Evolutionary conservation across 2,888 invertebrate species (phyloP), one percentile per base, ranked within the genome.

Genomic region (Agrochola circellaris): DNA sequence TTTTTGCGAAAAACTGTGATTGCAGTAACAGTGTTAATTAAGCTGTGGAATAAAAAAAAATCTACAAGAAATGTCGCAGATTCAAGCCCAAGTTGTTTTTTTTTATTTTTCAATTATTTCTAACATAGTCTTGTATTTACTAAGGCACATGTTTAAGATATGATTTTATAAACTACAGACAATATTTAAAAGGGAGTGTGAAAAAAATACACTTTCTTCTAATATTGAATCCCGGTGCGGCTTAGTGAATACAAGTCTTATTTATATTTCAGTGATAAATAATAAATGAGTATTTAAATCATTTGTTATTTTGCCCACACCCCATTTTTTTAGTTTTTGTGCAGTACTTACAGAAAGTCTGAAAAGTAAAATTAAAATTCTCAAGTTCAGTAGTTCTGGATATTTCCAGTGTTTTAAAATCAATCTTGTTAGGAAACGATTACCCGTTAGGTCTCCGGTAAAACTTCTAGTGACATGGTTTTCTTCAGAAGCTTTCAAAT

Each of bases 401-500:
- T 70, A 26, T 61, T 58, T 58, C 82, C 77, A 73, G 71, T 68
- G 54, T 61, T 75, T 75, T 84, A 82, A 71, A 84, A 34, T 77
- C 80, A 78, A 83, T 80, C 77, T 87, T 62, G 51, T 67, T 80
- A 85, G 74, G 86, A 61, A 74, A 75, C 74, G 64, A 75, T 80
- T 83, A 72, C 77, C 66, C 73, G 77, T 62, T 79, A 85, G 84
- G 75, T 70, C 67, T 82, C 79, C 61, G 85, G 79, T 80, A 67
- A 71, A 91, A 91, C 91, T 90, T 85, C 89, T 90, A 88, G 84
- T 90, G 77, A 92, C 91, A 89, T 93, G 86, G 93, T 93, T 91
- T 93, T 94, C 94, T 94, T 94, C 94, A 92, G 93, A 89, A 85
- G 87, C 92, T 93, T 94, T 93, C 77, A 93, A 94, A 91, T 93